Evolutionary conservation across 53 echinoderm and acorn worm genomes (phyloP).

Genomic region (Stichopus horrens): DNA sequence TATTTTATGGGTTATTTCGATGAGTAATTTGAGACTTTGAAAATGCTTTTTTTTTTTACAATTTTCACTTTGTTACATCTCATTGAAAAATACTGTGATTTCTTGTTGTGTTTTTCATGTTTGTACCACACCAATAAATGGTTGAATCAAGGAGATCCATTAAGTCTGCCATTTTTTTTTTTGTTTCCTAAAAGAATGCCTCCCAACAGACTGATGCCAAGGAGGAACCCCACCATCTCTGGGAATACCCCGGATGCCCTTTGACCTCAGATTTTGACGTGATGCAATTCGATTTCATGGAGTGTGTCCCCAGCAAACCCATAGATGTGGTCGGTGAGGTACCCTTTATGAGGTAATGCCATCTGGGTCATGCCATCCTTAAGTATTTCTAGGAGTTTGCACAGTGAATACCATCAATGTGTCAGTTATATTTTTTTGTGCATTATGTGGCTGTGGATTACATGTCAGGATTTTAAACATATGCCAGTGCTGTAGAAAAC

Average conservation of each 20-base stretch:
- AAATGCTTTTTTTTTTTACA: too few species aligned
- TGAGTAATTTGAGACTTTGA: too few species aligned
- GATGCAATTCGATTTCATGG: constrained; percentile 82
- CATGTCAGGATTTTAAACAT: too few species aligned
- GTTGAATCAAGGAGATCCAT: too few species aligned
- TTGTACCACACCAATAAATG: too few species aligned
- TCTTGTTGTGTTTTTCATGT: too few species aligned
- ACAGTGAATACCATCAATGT: too few species aligned
- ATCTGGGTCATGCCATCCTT: not conserved
- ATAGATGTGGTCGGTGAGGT: constrained; percentile 48
- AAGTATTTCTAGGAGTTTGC: not conserved
- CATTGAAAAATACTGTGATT: too few species aligned
- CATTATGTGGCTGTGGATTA: too few species aligned
- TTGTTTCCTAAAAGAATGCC: constrained; percentile 55
- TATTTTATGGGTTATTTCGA: not conserved
- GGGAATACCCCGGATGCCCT: constrained; percentile 89
- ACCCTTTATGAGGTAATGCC: constrained; percentile 51
- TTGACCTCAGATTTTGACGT: constrained; percentile 77
- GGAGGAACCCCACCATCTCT: constrained; percentile 84
- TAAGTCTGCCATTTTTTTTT: not conserved
- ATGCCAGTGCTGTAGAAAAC: too few species aligned
- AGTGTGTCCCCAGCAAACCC: constrained; percentile 55
- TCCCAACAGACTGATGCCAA: constrained; percentile 66
- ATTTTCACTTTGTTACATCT: too few species aligned
- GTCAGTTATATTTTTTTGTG: too few species aligned